Percentiles rank a stretch among this genome's conserved stretches.
Conservation (phyloP, 2,888 invertebrate species). For the Neocrepidodera transversa region DNA sequence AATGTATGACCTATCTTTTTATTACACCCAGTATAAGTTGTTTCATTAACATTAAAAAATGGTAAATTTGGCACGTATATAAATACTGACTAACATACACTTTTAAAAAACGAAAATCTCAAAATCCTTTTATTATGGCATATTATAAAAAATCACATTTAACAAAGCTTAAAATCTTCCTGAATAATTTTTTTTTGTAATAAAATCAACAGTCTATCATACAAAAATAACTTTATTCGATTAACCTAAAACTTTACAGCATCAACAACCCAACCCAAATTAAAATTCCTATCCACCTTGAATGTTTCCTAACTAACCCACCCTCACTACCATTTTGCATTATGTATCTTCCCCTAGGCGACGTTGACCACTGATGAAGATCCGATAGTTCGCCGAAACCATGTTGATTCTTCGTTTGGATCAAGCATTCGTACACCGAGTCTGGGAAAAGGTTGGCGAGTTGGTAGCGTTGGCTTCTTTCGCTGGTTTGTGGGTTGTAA, state of each 20-base stretch:
- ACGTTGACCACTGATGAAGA: conserved; percentile 64
- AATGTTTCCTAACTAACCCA: conserved; percentile 1
- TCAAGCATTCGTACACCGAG: conserved; percentile 65
- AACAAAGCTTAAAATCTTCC: too few relatives aligned
- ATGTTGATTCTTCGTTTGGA: conserved; percentile 66
- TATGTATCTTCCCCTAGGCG: conserved; percentile 51
- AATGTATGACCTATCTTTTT: too few relatives aligned
- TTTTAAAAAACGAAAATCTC: too few relatives aligned
- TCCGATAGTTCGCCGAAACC: conserved; percentile 66
- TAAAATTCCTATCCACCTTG: background rate
- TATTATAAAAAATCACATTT: too few relatives aligned
- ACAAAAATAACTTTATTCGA: too few relatives aligned
- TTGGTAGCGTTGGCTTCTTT: conserved; percentile 60
- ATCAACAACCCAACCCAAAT: background rate
- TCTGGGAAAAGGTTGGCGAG: conserved; percentile 63
- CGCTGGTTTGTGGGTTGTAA: conserved; percentile 55
- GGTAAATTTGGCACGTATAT: too few relatives aligned
- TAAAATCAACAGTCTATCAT: too few relatives aligned
- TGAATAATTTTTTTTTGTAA: too few relatives aligned
- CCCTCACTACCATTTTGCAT: conserved; percentile 34
- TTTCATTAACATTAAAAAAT: too few relatives aligned
- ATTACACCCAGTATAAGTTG: too few relatives aligned
- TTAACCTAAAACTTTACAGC: background rate
- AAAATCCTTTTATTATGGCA: too few relatives aligned
- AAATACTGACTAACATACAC: too few relatives aligned